These are phyloP conservation scores for Acleris literana DNA, from an alignment of 2,888 invertebrate genomes.

Conservation along the genomic window DNA sequence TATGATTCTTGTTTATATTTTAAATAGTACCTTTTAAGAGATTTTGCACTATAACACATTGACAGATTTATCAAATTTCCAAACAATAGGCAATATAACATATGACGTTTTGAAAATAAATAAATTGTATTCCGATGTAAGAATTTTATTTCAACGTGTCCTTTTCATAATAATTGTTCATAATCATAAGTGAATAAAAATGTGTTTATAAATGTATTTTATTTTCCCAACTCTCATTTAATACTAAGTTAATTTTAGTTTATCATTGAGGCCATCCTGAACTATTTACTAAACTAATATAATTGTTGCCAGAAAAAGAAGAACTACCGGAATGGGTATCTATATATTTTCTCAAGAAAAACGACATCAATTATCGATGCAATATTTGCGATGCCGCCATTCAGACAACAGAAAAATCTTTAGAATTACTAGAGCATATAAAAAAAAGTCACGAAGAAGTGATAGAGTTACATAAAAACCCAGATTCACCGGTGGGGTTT, in stretches of 20 bases:
- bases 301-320: conserved; percentile 41
- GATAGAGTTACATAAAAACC: conserved; percentile 67
- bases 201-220: conserved; percentile 12
- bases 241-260: neutral
- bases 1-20: too few species aligned
- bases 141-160: neutral
- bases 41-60: too few species aligned
- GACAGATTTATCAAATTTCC: too few species aligned
- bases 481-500: conserved; percentile 66
- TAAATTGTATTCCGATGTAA: neutral
- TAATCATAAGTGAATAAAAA: conserved; percentile 7
- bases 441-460: conserved; percentile 62
- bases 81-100: neutral
- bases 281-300: neutral
- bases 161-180: neutral
- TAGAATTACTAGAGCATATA: conserved; percentile 59
- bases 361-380: conserved; percentile 55
- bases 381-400: conserved; percentile 64
- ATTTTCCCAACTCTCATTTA: conserved; percentile 13
- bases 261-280: neutral
- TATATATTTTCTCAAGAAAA: conserved; percentile 62
- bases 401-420: conserved; percentile 52
- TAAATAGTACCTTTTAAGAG: too few species aligned
- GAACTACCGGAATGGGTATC: conserved; percentile 66
- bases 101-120: neutral